These are phyloP conservation scores for Noctua janthina DNA, from an alignment of 2,888 invertebrate species.

Conservation along the genomic window DNA sequence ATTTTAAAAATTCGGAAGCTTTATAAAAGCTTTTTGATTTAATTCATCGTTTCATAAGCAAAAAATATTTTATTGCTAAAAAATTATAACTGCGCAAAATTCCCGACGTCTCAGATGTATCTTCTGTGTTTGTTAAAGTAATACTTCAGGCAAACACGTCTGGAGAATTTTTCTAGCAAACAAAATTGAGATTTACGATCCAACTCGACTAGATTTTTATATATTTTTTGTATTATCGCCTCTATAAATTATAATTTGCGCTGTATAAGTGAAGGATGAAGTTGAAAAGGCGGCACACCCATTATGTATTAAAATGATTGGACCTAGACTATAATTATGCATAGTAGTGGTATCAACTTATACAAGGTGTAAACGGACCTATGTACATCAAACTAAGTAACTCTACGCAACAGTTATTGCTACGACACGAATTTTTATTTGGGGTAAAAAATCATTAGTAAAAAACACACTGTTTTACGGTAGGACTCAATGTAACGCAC, in stretches of 20 bases:
- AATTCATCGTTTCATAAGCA: neutral
- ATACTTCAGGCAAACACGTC: slow-evolving; percentile 50
- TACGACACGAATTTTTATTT: no score
- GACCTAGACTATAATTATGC: neutral
- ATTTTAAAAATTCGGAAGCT: neutral
- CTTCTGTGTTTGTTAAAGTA: slow-evolving; percentile 43
- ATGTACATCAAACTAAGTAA: neutral
- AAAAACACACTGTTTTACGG: neutral
- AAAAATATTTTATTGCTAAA: neutral
- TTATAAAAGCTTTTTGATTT: neutral
- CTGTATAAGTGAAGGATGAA: slow-evolving; percentile 17
- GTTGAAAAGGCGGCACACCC: slow-evolving; percentile 23
- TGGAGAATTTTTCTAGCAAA: slow-evolving; percentile 52
- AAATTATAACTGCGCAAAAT: neutral
- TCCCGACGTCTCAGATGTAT: slow-evolving; percentile 33
- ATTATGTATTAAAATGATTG: slow-evolving; percentile 26
- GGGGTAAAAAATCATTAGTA: no score
- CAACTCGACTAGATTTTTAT: slow-evolving; percentile 27
- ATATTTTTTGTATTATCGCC: slow-evolving; percentile 40
- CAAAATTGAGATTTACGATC: slow-evolving; percentile 56
- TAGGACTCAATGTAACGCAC: neutral
- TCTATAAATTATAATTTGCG: slow-evolving; percentile 46
- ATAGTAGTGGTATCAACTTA: neutral
- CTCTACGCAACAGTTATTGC: neutral
- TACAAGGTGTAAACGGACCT: no score